Evolutionary conservation across 1,140 invertebrate species (phyloP).

Genomic region (Bombus confusus): DNA sequence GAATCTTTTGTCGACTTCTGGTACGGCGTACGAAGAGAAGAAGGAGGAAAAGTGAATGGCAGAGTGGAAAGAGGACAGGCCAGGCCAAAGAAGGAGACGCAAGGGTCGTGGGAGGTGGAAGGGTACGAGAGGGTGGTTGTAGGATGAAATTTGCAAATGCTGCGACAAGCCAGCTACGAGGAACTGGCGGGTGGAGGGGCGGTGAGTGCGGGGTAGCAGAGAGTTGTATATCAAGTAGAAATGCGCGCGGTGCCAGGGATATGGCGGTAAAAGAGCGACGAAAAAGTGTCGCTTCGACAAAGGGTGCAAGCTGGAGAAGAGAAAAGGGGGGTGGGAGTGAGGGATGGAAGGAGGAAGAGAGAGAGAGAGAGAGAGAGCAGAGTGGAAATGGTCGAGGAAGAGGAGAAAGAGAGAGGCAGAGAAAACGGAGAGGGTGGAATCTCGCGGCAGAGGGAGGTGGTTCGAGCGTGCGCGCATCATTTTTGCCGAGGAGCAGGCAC

Average conservation of each 20-base stretch:
- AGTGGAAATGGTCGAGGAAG: not conserved
- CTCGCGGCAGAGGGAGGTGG: constrained; percentile 43
- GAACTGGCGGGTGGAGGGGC: not conserved
- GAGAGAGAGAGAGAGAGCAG: constrained; percentile 26
- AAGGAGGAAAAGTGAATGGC: not conserved
- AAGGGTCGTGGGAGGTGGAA: not conserved
- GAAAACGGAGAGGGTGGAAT: constrained; percentile 14
- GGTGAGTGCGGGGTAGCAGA: not conserved
- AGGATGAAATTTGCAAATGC: constrained; percentile 60
- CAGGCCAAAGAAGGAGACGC: not conserved
- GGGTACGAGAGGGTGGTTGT: constrained; percentile 4
- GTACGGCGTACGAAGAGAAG: not conserved
- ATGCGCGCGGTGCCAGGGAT: constrained; percentile 54
- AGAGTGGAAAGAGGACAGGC: not conserved
- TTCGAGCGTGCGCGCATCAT: constrained; percentile 70
- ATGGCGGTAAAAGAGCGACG: constrained; percentile 66
- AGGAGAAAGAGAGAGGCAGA: constrained; percentile 34
- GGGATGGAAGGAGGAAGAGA: constrained; percentile 28
- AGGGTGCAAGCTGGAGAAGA: constrained; percentile 52
- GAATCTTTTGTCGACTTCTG: constrained; percentile 35
- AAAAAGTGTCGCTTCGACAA: constrained; percentile 67
- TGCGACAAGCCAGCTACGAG: constrained; percentile 34
- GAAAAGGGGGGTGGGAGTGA: constrained; percentile 20
- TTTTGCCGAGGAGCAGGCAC: constrained; percentile 64
- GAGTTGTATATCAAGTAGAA: constrained; percentile 60